Percentiles rank a stretch among this genome's conserved stretches.
phyloP scores from a whole-genome alignment of 2,888 invertebrate genomes.

The Plebejus melissa region DNA sequence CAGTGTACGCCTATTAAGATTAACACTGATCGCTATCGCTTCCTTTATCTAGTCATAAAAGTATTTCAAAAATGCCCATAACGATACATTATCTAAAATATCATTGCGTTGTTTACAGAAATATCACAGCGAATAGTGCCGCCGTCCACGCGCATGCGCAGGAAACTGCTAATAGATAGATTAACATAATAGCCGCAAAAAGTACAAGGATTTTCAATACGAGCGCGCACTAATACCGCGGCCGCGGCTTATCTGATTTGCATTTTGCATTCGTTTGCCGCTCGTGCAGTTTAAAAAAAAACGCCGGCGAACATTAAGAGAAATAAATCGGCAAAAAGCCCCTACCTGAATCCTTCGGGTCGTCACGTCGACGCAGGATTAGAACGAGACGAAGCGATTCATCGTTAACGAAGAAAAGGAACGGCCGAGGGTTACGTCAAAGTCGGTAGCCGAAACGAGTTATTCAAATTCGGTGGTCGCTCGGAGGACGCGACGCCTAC shows the following conservation, averaged over 20 bases:
- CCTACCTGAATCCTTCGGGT: conserved; percentile 59
- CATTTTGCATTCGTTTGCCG: conserved; percentile 41
- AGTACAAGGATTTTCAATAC: conserved; percentile 30
- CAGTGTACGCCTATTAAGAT: neutral
- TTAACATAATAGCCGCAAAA: conserved; percentile 31
- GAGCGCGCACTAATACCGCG: conserved; percentile 30
- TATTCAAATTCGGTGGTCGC: conserved; percentile 68
- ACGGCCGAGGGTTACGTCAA: conserved; percentile 61
- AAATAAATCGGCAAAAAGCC: conserved; percentile 63
- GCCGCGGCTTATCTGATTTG: conserved; percentile 38
- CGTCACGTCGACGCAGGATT: conserved; percentile 47
- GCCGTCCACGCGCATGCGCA: conserved; percentile 17
- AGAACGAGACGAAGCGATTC: conserved; percentile 51
- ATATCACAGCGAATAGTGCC: conserved; percentile 22
- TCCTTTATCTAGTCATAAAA: neutral
- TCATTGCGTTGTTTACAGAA: conserved; percentile 20
- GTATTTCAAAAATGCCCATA: neutral
- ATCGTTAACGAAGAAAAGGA: conserved; percentile 49
- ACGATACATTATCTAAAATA: conserved; percentile 7
- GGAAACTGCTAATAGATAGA: conserved; percentile 29
- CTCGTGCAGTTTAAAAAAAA: conserved; percentile 57
- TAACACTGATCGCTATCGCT: neutral
- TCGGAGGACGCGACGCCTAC: conserved; percentile 54
- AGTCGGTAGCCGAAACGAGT: conserved; percentile 68
- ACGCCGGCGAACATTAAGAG: conserved; percentile 57